These are phyloP conservation scores for Merluccius polli DNA, from an alignment of 2,797 vertebrate species.

Conservation along the genomic window DNA sequence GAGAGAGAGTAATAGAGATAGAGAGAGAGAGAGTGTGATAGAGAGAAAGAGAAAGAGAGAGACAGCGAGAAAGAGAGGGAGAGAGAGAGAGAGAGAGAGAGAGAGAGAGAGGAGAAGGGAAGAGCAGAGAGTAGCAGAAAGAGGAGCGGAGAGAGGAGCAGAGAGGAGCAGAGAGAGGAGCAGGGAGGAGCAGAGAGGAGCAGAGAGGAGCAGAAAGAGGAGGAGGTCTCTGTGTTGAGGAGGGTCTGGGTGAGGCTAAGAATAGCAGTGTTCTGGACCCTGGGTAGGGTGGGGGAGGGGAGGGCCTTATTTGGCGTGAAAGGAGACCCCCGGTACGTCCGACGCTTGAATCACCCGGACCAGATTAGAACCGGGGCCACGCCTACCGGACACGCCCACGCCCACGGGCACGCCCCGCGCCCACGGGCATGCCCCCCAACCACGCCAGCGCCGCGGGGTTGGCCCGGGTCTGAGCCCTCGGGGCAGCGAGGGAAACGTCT, in stretches of 20 bases:
- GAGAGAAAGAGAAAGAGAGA: conserved; percentile 26
- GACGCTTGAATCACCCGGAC: conserved; percentile 85
- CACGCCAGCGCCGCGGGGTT: neutral
- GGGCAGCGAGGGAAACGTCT: neutral
- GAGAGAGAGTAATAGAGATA: conserved; percentile 10
- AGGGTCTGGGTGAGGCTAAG: conserved; percentile 85
- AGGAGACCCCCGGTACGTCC: conserved; percentile 87
- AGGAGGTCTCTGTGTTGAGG: conserved; percentile 80
- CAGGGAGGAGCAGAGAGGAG: no score
- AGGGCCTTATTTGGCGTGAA: conserved; percentile 94
- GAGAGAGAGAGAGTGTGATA: no score
- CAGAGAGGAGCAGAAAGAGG: no score
- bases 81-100: no score
- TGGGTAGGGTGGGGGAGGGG: conserved; percentile 65
- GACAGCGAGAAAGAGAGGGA: neutral
- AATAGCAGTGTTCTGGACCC: conserved; percentile 83
- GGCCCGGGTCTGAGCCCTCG: neutral
- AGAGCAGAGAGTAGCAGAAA: no score
- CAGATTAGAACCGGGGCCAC: conserved; percentile 84
- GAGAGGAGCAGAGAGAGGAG: no score
- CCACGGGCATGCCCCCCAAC: no score
- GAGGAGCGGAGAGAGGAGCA: neutral
- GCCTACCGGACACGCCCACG: conserved; percentile 20
- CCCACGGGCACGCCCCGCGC: no score
- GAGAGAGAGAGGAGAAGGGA: neutral